Evolutionary conservation across 2,888 invertebrate species (phyloP).

Genomic region (Pseudoips prasinana): DNA sequence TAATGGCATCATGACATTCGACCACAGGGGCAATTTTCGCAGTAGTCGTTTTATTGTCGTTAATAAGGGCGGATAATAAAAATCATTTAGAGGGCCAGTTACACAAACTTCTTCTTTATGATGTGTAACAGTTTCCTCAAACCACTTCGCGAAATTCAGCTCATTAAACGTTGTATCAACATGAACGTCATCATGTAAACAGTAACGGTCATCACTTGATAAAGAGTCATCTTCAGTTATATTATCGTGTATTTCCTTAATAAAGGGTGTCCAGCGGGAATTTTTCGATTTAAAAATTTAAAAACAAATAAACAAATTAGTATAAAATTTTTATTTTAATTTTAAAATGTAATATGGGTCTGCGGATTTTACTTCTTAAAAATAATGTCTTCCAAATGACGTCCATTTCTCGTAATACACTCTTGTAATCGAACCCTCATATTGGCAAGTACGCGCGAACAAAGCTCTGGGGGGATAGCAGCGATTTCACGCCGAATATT

Average conservation of each 20-base stretch:
- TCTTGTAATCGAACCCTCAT: too few relatives aligned
- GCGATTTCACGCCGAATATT: too few relatives aligned
- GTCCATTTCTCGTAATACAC: too few relatives aligned
- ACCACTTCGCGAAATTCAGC: constrained; percentile 13
- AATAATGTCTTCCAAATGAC: too few relatives aligned
- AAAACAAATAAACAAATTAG: too few relatives aligned
- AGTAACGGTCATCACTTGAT: constrained; percentile 13
- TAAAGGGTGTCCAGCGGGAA: too few relatives aligned
- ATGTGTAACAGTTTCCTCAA: constrained; percentile 13
- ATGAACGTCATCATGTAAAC: constrained; percentile 15
- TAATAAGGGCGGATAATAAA: constrained; percentile 13
- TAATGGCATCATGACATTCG: constrained; percentile 12
- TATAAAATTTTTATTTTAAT: too few relatives aligned
- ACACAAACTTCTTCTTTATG: constrained; percentile 10
- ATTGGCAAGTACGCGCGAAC: too few relatives aligned
- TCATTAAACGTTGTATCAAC: constrained; percentile 14
- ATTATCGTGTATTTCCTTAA: constrained; percentile 13
- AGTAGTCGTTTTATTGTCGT: constrained; percentile 13
- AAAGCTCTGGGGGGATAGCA: too few relatives aligned
- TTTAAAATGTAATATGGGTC: too few relatives aligned
- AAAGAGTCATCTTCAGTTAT: constrained; percentile 14
- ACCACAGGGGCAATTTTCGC: constrained; percentile 15
- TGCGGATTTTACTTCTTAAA: too few relatives aligned
- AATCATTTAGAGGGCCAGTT: constrained; percentile 13
- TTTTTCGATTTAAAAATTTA: too few relatives aligned